Base-by-base conservation (phyloP, 2,888 invertebrate species). In the Dichetophora obliterata region DNA sequence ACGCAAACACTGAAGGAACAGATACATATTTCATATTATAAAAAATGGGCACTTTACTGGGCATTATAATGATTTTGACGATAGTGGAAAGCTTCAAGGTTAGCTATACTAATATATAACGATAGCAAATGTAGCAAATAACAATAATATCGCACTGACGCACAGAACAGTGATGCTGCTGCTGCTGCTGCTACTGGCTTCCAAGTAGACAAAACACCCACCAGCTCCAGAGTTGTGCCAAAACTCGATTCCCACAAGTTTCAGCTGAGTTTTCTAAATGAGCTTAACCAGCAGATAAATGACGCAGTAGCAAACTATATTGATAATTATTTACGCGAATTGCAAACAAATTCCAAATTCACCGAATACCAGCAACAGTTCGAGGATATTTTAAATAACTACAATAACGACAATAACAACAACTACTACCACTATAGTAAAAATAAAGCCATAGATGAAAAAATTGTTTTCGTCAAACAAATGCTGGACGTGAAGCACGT, bases 381-480 rank as follows among this genome's bases (percentile, higher is more conserved):
- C n/a, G 63, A 76, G 8, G 6, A 63, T 4, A 84, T 82, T 2
- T 74, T 81, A 0, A 69, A 79, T 0, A 70, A 81, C 0, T 22
- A 19, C 11, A 31, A 6, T 5, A n/a, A 16, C 50, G 31, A 19
- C 69, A 50, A 66, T 14, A n/a, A 19, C 24, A 14, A 52, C 31
- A 48, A 50, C 27, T 57, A 43, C 37, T n/a, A 59, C 9, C n/a
- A 59, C 27, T 27, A 59, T 11, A 59, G 27, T 14, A 59, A 27
- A 24, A 59, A 24, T 59, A 74, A 74, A 0, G 82, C 80, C 74
- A 22, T 85, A 4, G 81, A 81, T 63, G 43, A 81, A 0, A 86
- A 86, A 80, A 82, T 86, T 65, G 75, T 86, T 50, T 82, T 87
- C 2, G 82, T 86, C 37, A 86, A 86, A 73, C 86, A 86, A 63